phyloP scores from a whole-genome alignment of 2,797 vertebrate genomes.

The Perodicticus potto region DNA sequence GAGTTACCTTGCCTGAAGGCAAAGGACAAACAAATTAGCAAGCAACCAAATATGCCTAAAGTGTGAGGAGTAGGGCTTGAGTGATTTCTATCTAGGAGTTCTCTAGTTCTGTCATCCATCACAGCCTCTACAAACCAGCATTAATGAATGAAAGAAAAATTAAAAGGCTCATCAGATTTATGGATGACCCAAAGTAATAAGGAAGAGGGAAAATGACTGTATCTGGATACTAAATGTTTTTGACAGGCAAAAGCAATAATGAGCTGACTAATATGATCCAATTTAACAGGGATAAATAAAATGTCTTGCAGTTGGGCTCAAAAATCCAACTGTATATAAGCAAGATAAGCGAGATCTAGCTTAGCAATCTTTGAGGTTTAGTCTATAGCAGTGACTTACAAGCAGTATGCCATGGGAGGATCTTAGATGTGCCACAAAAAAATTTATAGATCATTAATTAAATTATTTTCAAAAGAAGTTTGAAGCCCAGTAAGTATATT shows the following conservation, averaged over 20 bases:
- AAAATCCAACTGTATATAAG: conserved; percentile 4
- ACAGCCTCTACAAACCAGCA: background rate
- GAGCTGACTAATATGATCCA: conserved; percentile 61
- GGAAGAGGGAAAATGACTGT: conserved; percentile 53
- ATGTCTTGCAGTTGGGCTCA: background rate
- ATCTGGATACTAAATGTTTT: conserved; percentile 66
- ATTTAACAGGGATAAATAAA: conserved; percentile 66
- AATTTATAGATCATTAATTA: too few relatives aligned
- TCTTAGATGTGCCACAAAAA: too few relatives aligned
- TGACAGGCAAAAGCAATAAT: conserved; percentile 68
- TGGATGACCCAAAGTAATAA: conserved; percentile 35
- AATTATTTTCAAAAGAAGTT: too few relatives aligned
- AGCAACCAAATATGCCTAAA: conserved; percentile 5
- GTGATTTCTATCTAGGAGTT: background rate
- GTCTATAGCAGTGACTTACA: background rate
- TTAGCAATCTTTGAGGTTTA: conserved; percentile 21
- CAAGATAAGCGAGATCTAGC: conserved; percentile 31
- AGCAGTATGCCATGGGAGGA: too few relatives aligned
- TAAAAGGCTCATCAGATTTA: conserved; percentile 46
- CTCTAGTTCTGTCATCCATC: background rate
- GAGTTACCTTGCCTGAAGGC: background rate
- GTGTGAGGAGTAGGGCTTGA: background rate
- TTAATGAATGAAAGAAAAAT: background rate
- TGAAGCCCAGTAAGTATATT: too few relatives aligned
- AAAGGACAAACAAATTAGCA: conserved; percentile 12